phyloP scores from a whole-genome alignment of 1,140 invertebrate species.

The Bursaphelenchus mucronatus region DNA sequence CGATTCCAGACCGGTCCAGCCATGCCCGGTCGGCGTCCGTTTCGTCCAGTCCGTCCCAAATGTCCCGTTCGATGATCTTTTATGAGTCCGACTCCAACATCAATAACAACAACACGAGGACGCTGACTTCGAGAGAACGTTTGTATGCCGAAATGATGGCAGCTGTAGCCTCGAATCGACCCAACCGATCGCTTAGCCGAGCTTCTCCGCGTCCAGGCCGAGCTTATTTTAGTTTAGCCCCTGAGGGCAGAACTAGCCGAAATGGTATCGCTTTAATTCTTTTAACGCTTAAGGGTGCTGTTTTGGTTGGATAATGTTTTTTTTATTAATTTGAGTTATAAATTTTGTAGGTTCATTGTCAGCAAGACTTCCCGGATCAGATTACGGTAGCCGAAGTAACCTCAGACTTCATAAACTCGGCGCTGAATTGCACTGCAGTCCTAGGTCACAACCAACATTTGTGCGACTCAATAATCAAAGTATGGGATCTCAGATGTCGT shows the following conservation, averaged over 20 bases:
- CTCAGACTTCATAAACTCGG: constrained; percentile 39
- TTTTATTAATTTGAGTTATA: background rate
- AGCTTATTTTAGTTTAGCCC: too few species aligned
- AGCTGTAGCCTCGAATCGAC: background rate
- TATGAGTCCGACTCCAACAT: constrained; percentile 23
- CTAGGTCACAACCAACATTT: constrained; percentile 8
- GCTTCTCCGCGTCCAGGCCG: too few species aligned
- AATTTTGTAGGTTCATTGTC: background rate
- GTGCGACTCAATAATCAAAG: constrained; percentile 13
- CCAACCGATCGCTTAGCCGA: too few species aligned
- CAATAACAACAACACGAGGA: constrained; percentile 12
- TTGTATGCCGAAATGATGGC: constrained; percentile 19
- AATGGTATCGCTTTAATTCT: too few species aligned
- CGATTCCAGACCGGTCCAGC: constrained; percentile 1
- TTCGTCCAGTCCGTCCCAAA: constrained; percentile 6
- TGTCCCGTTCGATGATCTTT: constrained; percentile 25
- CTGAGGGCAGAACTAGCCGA: too few species aligned
- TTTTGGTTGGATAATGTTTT: background rate
- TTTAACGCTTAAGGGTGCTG: too few species aligned
- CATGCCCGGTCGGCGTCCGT: constrained; percentile 19
- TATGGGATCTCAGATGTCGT: constrained; percentile 18
- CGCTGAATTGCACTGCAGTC: constrained; percentile 29
- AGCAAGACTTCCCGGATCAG: background rate
- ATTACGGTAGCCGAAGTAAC: constrained; percentile 9
- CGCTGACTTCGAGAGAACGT: constrained; percentile 5